Percentiles rank a stretch among this genome's conserved stretches.
These are phyloP conservation scores for Caracal caracal DNA, from an alignment of 2,113 vertebrate genomes.

Conservation along the genomic window DNA sequence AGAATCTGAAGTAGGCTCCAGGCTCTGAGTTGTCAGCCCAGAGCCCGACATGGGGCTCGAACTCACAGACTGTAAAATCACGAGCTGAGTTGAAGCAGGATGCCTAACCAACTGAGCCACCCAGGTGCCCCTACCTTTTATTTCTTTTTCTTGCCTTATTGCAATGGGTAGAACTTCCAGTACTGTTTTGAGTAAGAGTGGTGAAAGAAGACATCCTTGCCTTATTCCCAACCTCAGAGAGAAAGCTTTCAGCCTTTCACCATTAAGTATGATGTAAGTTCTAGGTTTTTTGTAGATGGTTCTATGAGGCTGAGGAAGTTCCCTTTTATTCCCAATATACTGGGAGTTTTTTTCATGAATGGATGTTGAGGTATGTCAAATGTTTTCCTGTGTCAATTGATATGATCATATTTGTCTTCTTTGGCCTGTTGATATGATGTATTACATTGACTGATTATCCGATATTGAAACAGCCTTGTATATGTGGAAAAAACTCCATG, in stretches of 20 bases:
- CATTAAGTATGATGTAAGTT: neutral
- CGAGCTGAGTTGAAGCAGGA: no score
- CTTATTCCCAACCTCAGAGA: neutral
- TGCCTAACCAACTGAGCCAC: no score
- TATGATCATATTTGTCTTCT: neutral
- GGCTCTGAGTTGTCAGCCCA: no score
- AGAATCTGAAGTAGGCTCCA: no score
- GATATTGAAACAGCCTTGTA: neutral
- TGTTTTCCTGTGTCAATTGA: neutral
- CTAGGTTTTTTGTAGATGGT: neutral
- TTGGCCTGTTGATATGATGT: neutral
- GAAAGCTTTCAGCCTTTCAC: neutral
- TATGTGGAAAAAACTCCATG: neutral
- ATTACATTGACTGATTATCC: neutral
- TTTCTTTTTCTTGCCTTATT: neutral
- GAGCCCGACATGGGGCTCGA: no score
- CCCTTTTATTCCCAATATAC: neutral
- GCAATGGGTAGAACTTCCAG: neutral
- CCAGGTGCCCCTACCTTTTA: neutral
- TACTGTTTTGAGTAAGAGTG: neutral
- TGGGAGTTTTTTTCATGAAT: neutral
- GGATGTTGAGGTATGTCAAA: neutral
- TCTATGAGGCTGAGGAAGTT: neutral
- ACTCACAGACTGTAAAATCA: no score
- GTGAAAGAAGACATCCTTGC: neutral